phyloP scores from a whole-genome alignment of 2,888 invertebrate species.

The Scotopteryx bipunctaria region DNA sequence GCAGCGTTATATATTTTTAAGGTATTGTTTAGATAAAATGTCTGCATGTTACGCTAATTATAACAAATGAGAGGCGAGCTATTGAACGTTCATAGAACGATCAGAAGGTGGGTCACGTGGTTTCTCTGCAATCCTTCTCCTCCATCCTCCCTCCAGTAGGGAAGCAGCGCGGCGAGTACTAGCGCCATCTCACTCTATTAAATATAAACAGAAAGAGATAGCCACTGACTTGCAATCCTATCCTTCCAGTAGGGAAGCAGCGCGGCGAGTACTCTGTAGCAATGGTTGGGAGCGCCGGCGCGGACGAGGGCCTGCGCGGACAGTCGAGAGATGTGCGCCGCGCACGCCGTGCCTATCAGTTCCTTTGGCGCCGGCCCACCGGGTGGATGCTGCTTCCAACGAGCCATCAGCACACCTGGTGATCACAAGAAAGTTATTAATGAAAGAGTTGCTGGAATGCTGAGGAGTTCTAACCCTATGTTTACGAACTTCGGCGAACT shows the following conservation, averaged over 20 bases:
- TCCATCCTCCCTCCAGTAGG: no score
- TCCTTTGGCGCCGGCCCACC: slow-evolving; percentile 49
- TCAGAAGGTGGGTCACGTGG: no score
- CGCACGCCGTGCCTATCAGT: slow-evolving; percentile 58
- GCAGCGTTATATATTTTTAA: not conserved
- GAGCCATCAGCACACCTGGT: slow-evolving; percentile 89
- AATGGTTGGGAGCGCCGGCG: slow-evolving; percentile 69
- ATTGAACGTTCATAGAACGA: no score
- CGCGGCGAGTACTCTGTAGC: slow-evolving; percentile 66
- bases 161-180: no score
- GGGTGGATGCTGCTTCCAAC: slow-evolving; percentile 82
- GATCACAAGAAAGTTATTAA: not conserved
- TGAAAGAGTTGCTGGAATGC: no score
- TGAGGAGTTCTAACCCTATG: no score
- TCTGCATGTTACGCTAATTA: no score
- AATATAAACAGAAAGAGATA: not conserved
- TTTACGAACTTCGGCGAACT: no score
- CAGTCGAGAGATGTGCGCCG: slow-evolving; percentile 75
- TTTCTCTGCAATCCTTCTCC: no score
- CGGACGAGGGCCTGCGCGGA: slow-evolving; percentile 70
- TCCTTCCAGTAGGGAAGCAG: slow-evolving; percentile 89
- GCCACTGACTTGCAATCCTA: slow-evolving; percentile 64
- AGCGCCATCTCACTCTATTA: no score
- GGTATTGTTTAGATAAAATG: no score
- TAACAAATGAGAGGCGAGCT: no score